Evolutionary conservation across 2,888 invertebrate species (phyloP).

Genomic region (Andrena trimmerana): DNA sequence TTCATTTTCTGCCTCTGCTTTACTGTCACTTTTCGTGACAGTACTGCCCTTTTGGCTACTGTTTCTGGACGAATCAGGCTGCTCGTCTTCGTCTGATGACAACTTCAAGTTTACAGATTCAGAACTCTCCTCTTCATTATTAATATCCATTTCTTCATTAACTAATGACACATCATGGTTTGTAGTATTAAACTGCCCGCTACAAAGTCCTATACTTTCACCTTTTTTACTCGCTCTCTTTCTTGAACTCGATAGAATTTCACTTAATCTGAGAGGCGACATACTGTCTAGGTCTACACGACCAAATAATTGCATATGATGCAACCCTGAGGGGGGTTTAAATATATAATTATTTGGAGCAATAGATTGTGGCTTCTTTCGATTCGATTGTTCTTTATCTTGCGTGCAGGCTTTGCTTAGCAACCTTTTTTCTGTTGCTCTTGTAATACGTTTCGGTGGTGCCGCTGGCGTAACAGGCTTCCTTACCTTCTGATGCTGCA

Average conservation of each 20-base stretch:
- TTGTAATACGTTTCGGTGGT: conserved; percentile 73
- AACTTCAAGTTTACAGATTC: conserved; percentile 41
- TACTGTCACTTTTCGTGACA: neutral
- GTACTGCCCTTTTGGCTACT: neutral
- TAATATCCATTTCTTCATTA: neutral
- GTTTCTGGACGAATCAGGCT: neutral
- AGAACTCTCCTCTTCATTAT: conserved; percentile 31
- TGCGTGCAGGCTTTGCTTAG: conserved; percentile 63
- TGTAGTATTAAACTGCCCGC: neutral
- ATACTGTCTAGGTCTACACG: conserved; percentile 32
- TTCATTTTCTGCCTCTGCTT: neutral
- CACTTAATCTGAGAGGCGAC: conserved; percentile 11
- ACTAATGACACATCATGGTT: neutral
- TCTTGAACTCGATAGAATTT: neutral
- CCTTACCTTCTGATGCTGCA: neutral
- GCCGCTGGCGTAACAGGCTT: neutral
- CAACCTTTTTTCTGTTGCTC: conserved; percentile 79
- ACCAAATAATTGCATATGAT: conserved; percentile 73
- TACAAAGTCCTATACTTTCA: neutral
- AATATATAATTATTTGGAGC: conserved; percentile 87
- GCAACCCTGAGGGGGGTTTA: conserved; percentile 84
- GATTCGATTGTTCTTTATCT: neutral
- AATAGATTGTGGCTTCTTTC: conserved; percentile 83
- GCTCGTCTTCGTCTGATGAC: conserved; percentile 48
- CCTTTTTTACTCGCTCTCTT: neutral